A percentile compares a stretch with the other conserved stretches of the same genome.
phyloP scores from a whole-genome alignment of 1,140 invertebrate genomes.

The Micrasema minimum region DNA sequence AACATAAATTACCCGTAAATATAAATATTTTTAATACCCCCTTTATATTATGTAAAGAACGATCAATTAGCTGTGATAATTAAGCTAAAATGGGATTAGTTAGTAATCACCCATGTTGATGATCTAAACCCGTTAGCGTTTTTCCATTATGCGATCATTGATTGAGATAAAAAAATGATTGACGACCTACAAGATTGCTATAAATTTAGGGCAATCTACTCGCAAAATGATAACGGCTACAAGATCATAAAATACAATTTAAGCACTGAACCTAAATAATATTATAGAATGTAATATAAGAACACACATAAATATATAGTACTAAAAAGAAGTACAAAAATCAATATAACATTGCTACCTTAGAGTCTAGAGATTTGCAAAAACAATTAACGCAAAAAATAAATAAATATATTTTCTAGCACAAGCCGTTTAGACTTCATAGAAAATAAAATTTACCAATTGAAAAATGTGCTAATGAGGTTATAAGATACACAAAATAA shows the following conservation, averaged over 20 bases:
- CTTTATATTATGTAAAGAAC: no score
- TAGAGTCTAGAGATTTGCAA: background rate
- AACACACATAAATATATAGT: background rate
- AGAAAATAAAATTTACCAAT: no score
- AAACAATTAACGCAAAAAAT: background rate
- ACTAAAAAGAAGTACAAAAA: background rate
- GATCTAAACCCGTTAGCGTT: conserved; percentile 1
- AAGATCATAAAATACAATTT: background rate
- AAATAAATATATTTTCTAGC: no score
- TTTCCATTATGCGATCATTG: conserved; percentile 2
- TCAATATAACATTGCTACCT: background rate
- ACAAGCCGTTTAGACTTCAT: no score
- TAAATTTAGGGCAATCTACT: conserved; percentile 7
- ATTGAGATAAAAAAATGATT: conserved; percentile 13
- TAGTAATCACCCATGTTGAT: background rate
- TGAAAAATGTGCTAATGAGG: no score
- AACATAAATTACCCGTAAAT: no score
- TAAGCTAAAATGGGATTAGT: no score
- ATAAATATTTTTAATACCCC: no score
- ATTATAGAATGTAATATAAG: background rate
- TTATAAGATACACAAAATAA: no score
- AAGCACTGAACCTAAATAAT: background rate
- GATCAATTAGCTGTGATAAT: no score
- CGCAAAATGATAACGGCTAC: background rate
- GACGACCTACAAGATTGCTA: conserved; percentile 3